Evolutionary conservation across 1,140 invertebrate species (phyloP).

Genomic region (Lucilia sericata): DNA sequence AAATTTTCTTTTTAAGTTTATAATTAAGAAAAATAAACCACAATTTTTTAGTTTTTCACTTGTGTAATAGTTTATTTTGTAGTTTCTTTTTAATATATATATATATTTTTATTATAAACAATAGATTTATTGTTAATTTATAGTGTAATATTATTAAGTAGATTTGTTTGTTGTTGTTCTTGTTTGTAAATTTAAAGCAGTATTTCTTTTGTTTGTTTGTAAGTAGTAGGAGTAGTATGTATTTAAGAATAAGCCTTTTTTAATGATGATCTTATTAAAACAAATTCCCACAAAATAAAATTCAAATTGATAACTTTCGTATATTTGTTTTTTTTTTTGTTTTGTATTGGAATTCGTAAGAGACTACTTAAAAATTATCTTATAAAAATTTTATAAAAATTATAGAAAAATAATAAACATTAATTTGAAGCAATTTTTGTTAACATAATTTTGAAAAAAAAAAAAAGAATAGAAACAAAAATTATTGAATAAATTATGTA

Average conservation of each 20-base stretch:
- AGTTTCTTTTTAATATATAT: neutral
- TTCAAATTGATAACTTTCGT: neutral
- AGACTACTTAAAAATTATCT: neutral
- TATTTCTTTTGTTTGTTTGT: conserved; percentile 5
- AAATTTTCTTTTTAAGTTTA: too few relatives aligned
- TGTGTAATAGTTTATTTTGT: conserved; percentile 30
- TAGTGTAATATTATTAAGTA: conserved; percentile 27
- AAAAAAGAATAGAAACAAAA: neutral
- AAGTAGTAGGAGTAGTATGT: neutral
- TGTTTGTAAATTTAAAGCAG: conserved; percentile 36
- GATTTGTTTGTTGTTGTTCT: conserved; percentile 6
- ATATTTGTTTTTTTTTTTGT: neutral
- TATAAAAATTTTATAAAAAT: neutral
- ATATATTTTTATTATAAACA: conserved; percentile 14
- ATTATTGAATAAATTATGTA: neutral
- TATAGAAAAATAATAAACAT: neutral
- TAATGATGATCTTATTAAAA: neutral
- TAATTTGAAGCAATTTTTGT: neutral
- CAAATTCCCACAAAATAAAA: neutral
- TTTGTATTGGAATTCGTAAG: neutral
- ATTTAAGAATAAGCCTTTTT: neutral
- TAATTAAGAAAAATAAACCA: too few relatives aligned
- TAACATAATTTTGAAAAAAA: neutral
- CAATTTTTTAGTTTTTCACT: neutral
- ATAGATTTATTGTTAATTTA: conserved; percentile 7